Evolutionary conservation across 2,113 vertebrate species (phyloP).

Genomic region (Pelmatolapia mariae): DNA sequence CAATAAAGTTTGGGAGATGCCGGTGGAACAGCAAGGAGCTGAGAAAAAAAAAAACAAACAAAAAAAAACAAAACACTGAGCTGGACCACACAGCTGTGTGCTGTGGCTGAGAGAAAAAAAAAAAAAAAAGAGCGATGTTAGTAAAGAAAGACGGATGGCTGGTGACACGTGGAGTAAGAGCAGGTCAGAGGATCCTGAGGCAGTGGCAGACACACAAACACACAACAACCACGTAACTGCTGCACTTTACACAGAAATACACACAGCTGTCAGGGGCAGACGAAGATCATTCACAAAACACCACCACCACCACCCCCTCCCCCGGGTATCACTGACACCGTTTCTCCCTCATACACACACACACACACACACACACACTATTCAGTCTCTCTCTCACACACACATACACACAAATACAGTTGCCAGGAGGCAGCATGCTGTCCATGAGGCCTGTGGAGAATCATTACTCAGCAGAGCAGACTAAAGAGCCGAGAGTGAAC

Average conservation of each 20-base stretch:
- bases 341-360: slow-evolving; percentile 37
- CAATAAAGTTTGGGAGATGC: background rate
- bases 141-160: slow-evolving; percentile 30
- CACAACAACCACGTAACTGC: slow-evolving; percentile 30
- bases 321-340: slow-evolving; percentile 68
- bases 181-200: slow-evolving; percentile 59
- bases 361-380: background rate
- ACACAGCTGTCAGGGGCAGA: slow-evolving; percentile 71
- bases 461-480: slow-evolving; percentile 74
- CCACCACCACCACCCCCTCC: slow-evolving; percentile 11
- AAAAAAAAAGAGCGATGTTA: background rate
- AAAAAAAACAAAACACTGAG: background rate
- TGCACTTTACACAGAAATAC: slow-evolving; percentile 60
- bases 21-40: background rate
- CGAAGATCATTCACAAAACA: slow-evolving; percentile 75
- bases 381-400: background rate
- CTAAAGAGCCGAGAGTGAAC: slow-evolving; percentile 43
- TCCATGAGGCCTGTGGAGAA: slow-evolving; percentile 69
- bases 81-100: background rate
- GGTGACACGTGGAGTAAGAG: slow-evolving; percentile 61
- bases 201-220: background rate
- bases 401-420: background rate
- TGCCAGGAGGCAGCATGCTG: slow-evolving; percentile 64
- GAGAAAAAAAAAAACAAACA: background rate
- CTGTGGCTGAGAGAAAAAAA: background rate